Evolutionary conservation across 2,888 invertebrate species (phyloP).

Genomic region (Eilema depressum): DNA sequence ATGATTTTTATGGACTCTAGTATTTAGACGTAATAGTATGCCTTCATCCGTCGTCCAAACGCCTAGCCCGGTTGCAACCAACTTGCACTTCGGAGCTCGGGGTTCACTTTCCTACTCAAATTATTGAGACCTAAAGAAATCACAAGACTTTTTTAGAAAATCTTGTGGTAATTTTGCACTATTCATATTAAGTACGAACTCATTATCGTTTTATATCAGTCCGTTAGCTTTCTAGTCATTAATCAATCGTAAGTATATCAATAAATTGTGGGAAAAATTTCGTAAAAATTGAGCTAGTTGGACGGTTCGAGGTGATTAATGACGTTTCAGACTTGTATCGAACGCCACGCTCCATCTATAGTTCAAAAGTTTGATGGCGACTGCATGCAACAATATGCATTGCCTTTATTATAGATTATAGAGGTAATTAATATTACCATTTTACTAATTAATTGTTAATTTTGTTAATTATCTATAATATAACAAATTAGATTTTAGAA

Average conservation of each 20-base stretch:
- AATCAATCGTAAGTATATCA: conserved; percentile 44
- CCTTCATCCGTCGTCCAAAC: too few relatives aligned
- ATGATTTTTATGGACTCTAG: too few relatives aligned
- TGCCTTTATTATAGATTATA: background rate
- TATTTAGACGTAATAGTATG: too few relatives aligned
- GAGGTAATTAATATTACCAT: background rate
- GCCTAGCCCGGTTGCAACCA: too few relatives aligned
- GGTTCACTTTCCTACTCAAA: too few relatives aligned
- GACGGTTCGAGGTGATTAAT: conserved; percentile 43
- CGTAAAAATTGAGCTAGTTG: conserved; percentile 37
- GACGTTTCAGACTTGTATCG: conserved; percentile 39
- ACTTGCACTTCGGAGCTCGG: too few relatives aligned
- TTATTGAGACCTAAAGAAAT: too few relatives aligned
- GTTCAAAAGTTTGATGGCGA: background rate
- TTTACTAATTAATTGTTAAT: too few relatives aligned
- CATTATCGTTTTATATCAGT: background rate
- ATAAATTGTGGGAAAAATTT: conserved; percentile 38
- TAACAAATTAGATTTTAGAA: too few relatives aligned
- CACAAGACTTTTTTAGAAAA: too few relatives aligned
- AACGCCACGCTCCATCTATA: conserved; percentile 18
- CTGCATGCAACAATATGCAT: background rate
- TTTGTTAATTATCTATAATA: too few relatives aligned
- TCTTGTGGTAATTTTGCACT: background rate
- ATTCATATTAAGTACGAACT: background rate
- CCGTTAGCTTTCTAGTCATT: conserved; percentile 36